A percentile compares a stretch with the other conserved stretches of the same genome.
phyloP scores from a whole-genome alignment of 2,797 vertebrate genomes.

The Momotus momota region DNA sequence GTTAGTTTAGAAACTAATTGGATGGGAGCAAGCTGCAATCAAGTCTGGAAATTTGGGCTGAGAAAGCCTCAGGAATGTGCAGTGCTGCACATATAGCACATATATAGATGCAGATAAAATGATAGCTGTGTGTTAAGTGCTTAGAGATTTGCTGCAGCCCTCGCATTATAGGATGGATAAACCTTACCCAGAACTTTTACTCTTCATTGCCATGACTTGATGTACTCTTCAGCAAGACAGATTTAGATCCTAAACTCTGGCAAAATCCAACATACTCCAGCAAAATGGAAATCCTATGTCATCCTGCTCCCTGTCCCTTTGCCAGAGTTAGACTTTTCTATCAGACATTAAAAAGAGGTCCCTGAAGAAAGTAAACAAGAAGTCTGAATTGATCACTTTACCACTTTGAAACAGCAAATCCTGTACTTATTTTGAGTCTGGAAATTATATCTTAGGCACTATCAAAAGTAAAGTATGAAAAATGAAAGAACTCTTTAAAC shows the following conservation, averaged over 20 bases:
- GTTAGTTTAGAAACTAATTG: background rate
- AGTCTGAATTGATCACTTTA: background rate
- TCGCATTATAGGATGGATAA: background rate
- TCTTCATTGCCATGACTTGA: background rate
- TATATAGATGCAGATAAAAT: rapidly evolving
- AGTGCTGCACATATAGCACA: background rate
- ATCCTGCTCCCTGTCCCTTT: background rate
- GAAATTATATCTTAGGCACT: conserved; percentile 25
- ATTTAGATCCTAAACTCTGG: background rate
- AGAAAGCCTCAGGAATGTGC: background rate
- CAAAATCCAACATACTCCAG: rapidly evolving
- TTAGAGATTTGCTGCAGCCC: background rate
- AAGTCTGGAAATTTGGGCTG: background rate
- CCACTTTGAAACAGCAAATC: background rate
- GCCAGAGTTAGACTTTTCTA: background rate
- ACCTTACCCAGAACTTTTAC: background rate
- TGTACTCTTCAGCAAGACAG: background rate
- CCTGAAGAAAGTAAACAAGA: background rate
- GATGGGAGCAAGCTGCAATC: background rate
- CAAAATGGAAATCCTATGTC: background rate
- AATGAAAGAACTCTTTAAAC: conserved; percentile 10
- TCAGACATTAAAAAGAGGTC: background rate
- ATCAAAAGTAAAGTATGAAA: conserved; percentile 45
- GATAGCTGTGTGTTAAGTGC: rapidly evolving
- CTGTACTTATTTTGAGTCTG: background rate